Conservation (phyloP, 2,797 vertebrate genomes). For the Lepilemur ruficaudatus region DNA sequence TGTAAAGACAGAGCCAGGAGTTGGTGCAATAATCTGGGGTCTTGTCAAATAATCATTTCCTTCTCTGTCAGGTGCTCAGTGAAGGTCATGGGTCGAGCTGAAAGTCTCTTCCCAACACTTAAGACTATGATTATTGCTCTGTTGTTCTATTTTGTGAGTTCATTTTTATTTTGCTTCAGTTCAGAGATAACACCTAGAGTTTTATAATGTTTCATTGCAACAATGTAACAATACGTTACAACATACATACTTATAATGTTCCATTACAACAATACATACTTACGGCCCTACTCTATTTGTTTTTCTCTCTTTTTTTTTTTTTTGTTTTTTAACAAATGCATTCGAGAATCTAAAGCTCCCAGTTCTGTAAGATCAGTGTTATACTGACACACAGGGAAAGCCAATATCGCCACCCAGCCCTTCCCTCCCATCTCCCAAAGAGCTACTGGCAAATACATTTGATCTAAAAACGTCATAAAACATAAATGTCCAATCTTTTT, state of each 20-base stretch:
- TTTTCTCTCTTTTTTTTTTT: background rate
- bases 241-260: background rate
- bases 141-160: background rate
- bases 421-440: background rate
- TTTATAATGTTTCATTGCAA: background rate
- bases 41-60: rapidly evolving
- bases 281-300: background rate
- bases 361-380: background rate
- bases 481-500: background rate
- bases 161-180: background rate
- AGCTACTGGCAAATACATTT: background rate
- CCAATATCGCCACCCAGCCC: too few species aligned
- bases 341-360: background rate
- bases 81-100: background rate
- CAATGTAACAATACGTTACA: too few species aligned
- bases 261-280: background rate
- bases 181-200: background rate
- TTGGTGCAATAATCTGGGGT: rapidly evolving
- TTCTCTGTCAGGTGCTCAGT: background rate
- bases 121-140: background rate
- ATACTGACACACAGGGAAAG: background rate
- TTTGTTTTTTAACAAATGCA: background rate
- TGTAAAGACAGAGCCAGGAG: background rate
- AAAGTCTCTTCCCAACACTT: background rate
- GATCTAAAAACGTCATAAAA: conserved; percentile 49